Percentiles rank a stretch among this genome's conserved stretches.
Evolutionary conservation across 1,140 invertebrate species (phyloP).

Genomic region (Lutraria rhynchaena): DNA sequence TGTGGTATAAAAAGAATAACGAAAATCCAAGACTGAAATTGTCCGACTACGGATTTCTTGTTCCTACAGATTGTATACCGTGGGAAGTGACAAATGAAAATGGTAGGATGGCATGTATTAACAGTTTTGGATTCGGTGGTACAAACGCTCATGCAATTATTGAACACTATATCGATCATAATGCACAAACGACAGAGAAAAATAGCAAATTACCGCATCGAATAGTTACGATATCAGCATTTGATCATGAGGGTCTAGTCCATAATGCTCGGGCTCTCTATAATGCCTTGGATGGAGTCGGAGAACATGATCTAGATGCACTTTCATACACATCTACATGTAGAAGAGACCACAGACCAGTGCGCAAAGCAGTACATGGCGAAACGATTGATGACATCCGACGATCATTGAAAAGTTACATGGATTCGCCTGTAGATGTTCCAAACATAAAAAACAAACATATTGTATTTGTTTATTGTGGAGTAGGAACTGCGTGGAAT

Average conservation of each 20-base stretch:
- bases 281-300: not conserved
- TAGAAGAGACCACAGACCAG: constrained; percentile 59
- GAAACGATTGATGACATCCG: constrained; percentile 48
- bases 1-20: constrained; percentile 51
- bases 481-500: constrained; percentile 34
- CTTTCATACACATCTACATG: constrained; percentile 65
- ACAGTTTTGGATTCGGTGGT: constrained; percentile 72
- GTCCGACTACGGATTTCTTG: constrained; percentile 43
- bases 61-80: constrained; percentile 18
- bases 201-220: not conserved
- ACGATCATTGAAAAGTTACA: too few relatives aligned
- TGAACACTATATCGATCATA: not conserved
- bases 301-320: constrained; percentile 39
- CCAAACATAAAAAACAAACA: too few relatives aligned
- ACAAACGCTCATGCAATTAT: constrained; percentile 68
- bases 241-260: not conserved
- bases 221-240: constrained; percentile 9
- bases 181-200: not conserved
- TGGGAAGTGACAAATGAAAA: constrained; percentile 26
- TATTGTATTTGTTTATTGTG: constrained; percentile 17
- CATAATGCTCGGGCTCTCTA: constrained; percentile 21
- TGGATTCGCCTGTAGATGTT: too few relatives aligned
- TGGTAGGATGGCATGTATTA: constrained; percentile 58
- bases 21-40: constrained; percentile 61
- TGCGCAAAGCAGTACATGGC: constrained; percentile 46